Conservation (phyloP, 2,888 invertebrate genomes). For the Noctua comes region DNA sequence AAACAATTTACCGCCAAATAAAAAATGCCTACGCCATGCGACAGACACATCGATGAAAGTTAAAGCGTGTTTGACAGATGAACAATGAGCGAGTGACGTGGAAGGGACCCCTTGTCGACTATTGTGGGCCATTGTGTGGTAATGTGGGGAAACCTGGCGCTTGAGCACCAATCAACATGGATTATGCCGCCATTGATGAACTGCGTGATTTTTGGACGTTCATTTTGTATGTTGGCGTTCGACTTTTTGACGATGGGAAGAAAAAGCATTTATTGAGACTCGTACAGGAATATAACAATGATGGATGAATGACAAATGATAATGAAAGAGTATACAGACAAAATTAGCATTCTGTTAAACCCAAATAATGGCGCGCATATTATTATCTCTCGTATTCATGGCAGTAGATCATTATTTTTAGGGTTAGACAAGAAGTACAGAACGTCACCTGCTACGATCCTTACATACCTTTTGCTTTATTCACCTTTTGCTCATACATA, state of each 20-base stretch:
- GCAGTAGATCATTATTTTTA: too few relatives aligned
- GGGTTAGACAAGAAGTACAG: neutral
- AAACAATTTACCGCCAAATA: conserved; percentile 5
- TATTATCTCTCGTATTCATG: too few relatives aligned
- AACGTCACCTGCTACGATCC: neutral
- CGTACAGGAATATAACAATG: neutral
- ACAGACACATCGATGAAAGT: conserved; percentile 49
- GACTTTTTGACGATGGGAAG: neutral
- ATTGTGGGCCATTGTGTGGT: conserved; percentile 75
- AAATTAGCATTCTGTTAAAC: neutral
- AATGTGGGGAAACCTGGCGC: conserved; percentile 65
- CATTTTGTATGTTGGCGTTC: conserved; percentile 23
- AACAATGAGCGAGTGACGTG: conserved; percentile 64
- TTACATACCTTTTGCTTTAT: neutral
- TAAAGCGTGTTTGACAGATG: conserved; percentile 56
- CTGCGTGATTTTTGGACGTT: conserved; percentile 19
- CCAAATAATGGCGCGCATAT: neutral
- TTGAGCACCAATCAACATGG: conserved; percentile 48
- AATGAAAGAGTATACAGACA: neutral
- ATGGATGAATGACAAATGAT: neutral
- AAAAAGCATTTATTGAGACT: neutral
- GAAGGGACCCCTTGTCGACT: conserved; percentile 49
- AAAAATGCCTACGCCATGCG: conserved; percentile 27
- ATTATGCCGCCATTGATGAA: conserved; percentile 43
- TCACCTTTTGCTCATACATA: neutral